Percentiles rank a stretch among this genome's conserved stretches.
These are phyloP conservation scores for Pseudorhiza aurosa DNA, from an alignment of 30 jellyfish, hydroid and myxozoan species.

Conservation along the genomic window DNA sequence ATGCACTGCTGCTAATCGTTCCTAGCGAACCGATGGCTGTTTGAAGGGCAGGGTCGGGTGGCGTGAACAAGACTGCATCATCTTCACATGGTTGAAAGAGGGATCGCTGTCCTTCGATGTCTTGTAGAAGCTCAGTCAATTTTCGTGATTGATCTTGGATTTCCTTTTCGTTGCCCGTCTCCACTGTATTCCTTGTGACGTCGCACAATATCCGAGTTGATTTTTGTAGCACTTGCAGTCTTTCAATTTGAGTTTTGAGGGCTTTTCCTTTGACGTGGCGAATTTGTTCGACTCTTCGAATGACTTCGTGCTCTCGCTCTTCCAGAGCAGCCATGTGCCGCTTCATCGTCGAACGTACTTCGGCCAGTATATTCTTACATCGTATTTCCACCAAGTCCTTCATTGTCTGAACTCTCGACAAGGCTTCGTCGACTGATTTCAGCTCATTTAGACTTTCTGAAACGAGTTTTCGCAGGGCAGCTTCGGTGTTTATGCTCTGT, in stretches of 20 bases:
- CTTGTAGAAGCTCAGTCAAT: constrained; percentile 68
- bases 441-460: constrained; percentile 77
- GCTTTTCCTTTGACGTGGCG: constrained; percentile 96
- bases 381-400: constrained; percentile 86
- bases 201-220: constrained; percentile 68
- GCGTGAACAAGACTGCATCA: constrained; percentile 95
- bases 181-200: constrained; percentile 64
- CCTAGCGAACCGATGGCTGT: constrained; percentile 98
- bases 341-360: constrained; percentile 88
- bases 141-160: constrained; percentile 38
- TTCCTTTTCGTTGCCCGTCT: constrained; percentile 53
- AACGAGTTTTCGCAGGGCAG: constrained; percentile 61
- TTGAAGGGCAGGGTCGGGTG: constrained; percentile 97
- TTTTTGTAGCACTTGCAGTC: constrained; percentile 52
- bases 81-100: constrained; percentile 92
- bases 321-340: constrained; percentile 95
- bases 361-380: constrained; percentile 74
- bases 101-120: constrained; percentile 53
- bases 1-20: constrained; percentile 93
- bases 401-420: constrained; percentile 68
- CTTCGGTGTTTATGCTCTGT: constrained; percentile 47
- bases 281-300: constrained; percentile 90
- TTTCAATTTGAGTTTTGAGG: constrained; percentile 68
- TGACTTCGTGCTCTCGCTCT: constrained; percentile 91
- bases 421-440: constrained; percentile 89